These are phyloP conservation scores for Guaruba guarouba DNA, from an alignment of 2,113 vertebrate genomes.

Conservation along the genomic window DNA sequence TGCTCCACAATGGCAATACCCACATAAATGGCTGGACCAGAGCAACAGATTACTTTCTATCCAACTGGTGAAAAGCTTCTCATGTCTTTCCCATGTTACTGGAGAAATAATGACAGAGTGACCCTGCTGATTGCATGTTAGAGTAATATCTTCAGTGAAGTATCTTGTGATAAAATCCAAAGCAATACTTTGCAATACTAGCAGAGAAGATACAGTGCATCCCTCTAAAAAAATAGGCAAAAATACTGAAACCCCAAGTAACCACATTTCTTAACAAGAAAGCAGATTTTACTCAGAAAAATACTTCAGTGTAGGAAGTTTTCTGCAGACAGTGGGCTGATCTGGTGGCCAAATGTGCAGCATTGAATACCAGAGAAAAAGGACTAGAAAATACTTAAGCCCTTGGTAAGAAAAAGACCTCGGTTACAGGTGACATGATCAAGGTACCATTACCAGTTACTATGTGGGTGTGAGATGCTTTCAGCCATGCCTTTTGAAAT, in stretches of 20 bases:
- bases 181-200: not conserved
- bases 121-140: not conserved
- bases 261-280: not conserved
- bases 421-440: not conserved
- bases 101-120: not conserved
- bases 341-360: not conserved
- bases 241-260: not conserved
- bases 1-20: not conserved
- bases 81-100: not conserved
- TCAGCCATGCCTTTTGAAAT: not conserved
- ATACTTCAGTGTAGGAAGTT: not conserved
- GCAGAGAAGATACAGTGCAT: not conserved
- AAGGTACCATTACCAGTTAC: not conserved
- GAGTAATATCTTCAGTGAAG: not conserved
- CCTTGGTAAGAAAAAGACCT: not conserved
- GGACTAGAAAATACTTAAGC: not conserved
- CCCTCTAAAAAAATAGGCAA: not conserved
- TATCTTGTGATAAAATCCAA: not conserved
- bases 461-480: not conserved
- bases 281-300: not conserved
- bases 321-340: not conserved
- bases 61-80: not conserved
- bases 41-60: not conserved
- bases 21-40: not conserved
- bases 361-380: not conserved